Base-by-base conservation (phyloP, 2,797 vertebrate species). In the Falco cherrug region DNA sequence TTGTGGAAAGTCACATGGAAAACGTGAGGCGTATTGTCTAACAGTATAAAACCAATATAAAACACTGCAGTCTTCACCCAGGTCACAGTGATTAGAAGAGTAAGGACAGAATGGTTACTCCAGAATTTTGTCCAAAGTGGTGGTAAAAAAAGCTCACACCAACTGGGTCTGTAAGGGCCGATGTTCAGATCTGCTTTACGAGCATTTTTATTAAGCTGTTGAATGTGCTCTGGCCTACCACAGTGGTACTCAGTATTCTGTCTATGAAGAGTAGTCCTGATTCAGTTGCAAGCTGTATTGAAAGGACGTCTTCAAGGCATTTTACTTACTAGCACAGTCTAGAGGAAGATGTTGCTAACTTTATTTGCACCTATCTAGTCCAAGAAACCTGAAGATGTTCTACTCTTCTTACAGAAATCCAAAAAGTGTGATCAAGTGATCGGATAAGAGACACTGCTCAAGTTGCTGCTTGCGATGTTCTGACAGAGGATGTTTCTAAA, bases 271-370 rank as follows among this genome's bases (percentile, higher is more conserved):
- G 50, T 86, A 45, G 67, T 96, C 85, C 87, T 93, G 90, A 56
- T 90, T 93, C 95, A 89, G 94, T 85, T 91, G 54, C 78, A 94
- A 56, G 69, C 87, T 90, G 64, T 90, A 70, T 57, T 81, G 94
- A 91, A 85, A 88, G 91, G 84, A 87, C 33, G 15, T 93, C 91
- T 95, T 90, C 60, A 93, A 95, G 82, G 89, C 80, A 84, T 74
- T 88, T 86, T 92, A 59, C 59, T 97, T 92, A 81, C 37, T 84
- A 81, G 39, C 78, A 45, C n/a, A 65, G 65, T 91, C 87, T 85
- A 51, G 45, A 84, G 59, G 33, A 79, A 31, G 51, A 70, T 28
- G 10, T 82, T 95, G 82, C 57, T 94, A 93, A 91, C 69, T 96
- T 87, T 84, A 79, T 64, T 87, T 94, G n/a, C 63, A 90, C 83